Evolutionary conservation across 1,140 invertebrate species (phyloP), one percentile per base, ranked within the genome.

Genomic region (Camponotus floridanus): DNA sequence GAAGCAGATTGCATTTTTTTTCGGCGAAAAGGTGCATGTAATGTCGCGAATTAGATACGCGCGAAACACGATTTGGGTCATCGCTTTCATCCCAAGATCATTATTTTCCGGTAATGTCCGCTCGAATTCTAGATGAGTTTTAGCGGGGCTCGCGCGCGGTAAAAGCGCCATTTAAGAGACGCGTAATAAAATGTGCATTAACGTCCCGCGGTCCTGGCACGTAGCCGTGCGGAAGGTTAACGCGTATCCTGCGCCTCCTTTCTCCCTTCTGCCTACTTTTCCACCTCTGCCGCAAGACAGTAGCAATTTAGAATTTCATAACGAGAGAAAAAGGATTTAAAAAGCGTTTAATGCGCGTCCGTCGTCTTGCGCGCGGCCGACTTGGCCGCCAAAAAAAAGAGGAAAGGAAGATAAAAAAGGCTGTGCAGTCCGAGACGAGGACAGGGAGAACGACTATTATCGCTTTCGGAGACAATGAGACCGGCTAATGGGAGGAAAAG

Each of bases 241-340:
- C 78, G 51, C 78, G 79, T 39, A 81, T 81, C 51, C 68, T 73
- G 36, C 51, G 36, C 42, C 13, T 62, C 31, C 9, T 55, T 13
- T 64, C 15, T 73, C 39, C 51, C 39, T 21, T 26, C 51, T n/a
- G 64, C 15, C 33, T 74, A 26, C 68, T 31, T 57, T 45, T 74
- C 79, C 67, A 73, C 68, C 79, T 83, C 59, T 33, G n/a, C 39
- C 55, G 68, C 9, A 7, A 73, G 79, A 74, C 79, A 73, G 79
- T 83, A 68, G 79, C 79, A 83, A 83, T 83, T 83, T 83, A 74
- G 67, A 83, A 83, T 83, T 74, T 83, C 68, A 83, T 83, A 74
- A 83, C 68, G 79, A 83, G 79, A 83, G 68, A 83, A 74, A 74
- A 74, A 83, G 67, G 68, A 59, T 83, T 74, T 61, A 62, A 74